Conservation (phyloP, 2,113 vertebrate genomes). For the Baryphthengus martii region DNA sequence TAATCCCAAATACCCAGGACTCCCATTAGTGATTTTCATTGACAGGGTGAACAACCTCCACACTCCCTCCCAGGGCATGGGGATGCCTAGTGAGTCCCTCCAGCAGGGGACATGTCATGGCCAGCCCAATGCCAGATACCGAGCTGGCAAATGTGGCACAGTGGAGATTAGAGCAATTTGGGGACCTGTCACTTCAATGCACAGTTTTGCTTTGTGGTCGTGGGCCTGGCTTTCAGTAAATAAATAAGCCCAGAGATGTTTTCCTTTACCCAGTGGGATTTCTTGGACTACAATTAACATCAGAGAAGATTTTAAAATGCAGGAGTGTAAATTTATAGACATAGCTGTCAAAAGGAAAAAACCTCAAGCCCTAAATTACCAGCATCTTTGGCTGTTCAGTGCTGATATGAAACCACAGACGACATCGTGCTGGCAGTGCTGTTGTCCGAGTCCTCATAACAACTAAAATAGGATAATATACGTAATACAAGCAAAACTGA, state of each 20-base stretch:
- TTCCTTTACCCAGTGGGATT: neutral
- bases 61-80: neutral
- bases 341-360: neutral
- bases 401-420: neutral
- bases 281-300: constrained; percentile 8
- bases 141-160: fast-evolving
- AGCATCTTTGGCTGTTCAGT: neutral
- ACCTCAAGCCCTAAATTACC: neutral
- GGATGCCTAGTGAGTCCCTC: neutral
- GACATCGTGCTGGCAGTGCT: neutral
- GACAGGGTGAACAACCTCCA: neutral
- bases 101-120: no score
- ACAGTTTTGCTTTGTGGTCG: neutral
- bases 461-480: neutral
- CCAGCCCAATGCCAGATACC: neutral
- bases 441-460: neutral
- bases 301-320: neutral
- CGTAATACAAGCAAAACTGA: neutral
- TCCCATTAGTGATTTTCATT: fast-evolving
- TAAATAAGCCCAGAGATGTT: neutral
- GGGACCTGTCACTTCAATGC: neutral
- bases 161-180: neutral
- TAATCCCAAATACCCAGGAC: neutral
- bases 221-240: neutral
- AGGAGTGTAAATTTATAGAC: neutral